Evolutionary conservation across 2,888 invertebrate species (phyloP).

Genomic region (Oxystoma pomonae): DNA sequence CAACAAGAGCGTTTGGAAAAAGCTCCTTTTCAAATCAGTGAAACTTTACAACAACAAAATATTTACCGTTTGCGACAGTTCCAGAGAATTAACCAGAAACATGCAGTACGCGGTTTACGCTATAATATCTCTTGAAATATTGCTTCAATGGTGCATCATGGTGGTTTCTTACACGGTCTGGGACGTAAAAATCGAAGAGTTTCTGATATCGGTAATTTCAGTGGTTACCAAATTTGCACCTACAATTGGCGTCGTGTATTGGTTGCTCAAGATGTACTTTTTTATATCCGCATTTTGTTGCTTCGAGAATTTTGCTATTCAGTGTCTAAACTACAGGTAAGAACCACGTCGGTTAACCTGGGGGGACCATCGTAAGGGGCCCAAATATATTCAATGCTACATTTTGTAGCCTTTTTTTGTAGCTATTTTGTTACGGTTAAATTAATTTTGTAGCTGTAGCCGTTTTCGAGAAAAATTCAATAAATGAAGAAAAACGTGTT

Average conservation of each 20-base stretch:
- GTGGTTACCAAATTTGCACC: not conserved
- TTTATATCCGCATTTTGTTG: conserved; percentile 40
- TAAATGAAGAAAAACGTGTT: too few species aligned
- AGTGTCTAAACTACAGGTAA: conserved; percentile 35
- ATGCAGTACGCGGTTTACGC: conserved; percentile 26
- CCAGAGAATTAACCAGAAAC: conserved; percentile 29
- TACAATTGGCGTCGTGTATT: not conserved
- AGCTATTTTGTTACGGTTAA: too few species aligned
- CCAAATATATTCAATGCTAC: too few species aligned
- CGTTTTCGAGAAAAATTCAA: too few species aligned
- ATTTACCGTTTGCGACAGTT: conserved; percentile 35
- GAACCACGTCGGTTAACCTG: too few species aligned
- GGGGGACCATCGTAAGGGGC: too few species aligned
- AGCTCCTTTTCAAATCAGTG: conserved; percentile 34
- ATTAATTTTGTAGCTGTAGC: too few species aligned
- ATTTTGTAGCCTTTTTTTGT: too few species aligned
- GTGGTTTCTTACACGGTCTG: not conserved
- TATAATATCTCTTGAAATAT: not conserved
- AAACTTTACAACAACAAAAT: conserved; percentile 36
- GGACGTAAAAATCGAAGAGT: not conserved
- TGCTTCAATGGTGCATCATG: not conserved
- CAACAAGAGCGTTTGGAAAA: conserved; percentile 35
- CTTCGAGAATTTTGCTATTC: conserved; percentile 42
- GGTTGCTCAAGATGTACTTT: conserved; percentile 28
- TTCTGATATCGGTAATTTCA: not conserved